Evolutionary conservation across 2,888 invertebrate species (phyloP).

Genomic region (Criorhina ranunculi): DNA sequence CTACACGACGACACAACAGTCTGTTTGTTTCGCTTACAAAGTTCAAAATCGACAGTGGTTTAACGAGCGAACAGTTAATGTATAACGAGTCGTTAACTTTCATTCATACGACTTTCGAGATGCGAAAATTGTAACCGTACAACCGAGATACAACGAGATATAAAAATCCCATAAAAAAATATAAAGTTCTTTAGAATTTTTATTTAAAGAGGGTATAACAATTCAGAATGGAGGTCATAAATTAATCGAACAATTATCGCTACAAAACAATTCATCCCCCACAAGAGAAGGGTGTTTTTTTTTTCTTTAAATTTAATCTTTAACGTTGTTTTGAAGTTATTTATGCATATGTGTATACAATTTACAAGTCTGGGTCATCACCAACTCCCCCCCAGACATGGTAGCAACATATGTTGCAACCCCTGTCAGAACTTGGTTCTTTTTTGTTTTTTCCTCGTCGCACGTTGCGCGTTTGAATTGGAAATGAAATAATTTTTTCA

Average conservation of each 20-base stretch:
- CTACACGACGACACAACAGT: constrained; percentile 50
- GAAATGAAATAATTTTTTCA: constrained; percentile 60
- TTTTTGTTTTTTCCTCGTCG: constrained; percentile 2
- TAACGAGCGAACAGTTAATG: constrained; percentile 73
- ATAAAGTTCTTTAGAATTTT: constrained; percentile 31
- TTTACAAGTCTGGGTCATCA: constrained; percentile 40
- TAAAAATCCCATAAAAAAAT: constrained; percentile 66
- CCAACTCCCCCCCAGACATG: constrained; percentile 26
- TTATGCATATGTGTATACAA: constrained; percentile 20
- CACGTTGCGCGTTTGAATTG: constrained; percentile 40
- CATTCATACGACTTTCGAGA: constrained; percentile 68
- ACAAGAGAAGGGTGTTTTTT: background rate
- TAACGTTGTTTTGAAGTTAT: constrained; percentile 28
- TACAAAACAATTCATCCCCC: constrained; percentile 36
- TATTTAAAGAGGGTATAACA: constrained; percentile 60
- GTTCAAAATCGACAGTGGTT: constrained; percentile 30
- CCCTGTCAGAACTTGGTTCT: constrained; percentile 17
- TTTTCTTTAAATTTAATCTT: constrained; percentile 25
- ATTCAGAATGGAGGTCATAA: constrained; percentile 58
- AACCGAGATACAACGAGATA: constrained; percentile 54
- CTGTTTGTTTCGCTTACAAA: constrained; percentile 42
- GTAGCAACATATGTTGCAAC: constrained; percentile 59
- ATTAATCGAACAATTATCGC: constrained; percentile 73
- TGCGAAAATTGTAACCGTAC: constrained; percentile 50
- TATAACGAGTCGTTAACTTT: constrained; percentile 75